Evolutionary conservation across 2,888 invertebrate genomes (phyloP).

Genomic region (Macrosoma leucophasiata): DNA sequence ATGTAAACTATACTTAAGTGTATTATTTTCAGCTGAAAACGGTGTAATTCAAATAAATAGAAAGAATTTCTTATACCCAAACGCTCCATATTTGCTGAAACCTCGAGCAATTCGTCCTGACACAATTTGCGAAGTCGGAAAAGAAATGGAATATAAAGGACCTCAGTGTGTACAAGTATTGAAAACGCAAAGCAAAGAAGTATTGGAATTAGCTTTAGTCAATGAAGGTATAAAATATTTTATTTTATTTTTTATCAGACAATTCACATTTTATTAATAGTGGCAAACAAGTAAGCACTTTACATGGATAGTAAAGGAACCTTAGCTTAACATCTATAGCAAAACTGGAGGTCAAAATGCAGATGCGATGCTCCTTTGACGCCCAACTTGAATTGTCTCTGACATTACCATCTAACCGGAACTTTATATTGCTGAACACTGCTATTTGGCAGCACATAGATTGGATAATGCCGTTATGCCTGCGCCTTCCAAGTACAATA

Average conservation of each 20-base stretch:
- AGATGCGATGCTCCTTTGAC: too few relatives aligned
- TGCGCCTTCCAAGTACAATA: too few relatives aligned
- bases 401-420: too few relatives aligned
- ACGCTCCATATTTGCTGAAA: constrained; percentile 73
- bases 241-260: neutral
- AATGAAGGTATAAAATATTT: constrained; percentile 72
- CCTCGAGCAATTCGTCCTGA: constrained; percentile 52
- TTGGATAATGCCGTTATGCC: too few relatives aligned
- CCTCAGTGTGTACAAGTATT: constrained; percentile 75
- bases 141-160: constrained; percentile 43
- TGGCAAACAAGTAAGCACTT: too few relatives aligned
- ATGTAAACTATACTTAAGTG: too few relatives aligned
- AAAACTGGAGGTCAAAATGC: too few relatives aligned
- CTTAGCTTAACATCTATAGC: too few relatives aligned
- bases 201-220: constrained; percentile 75
- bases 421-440: too few relatives aligned
- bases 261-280: neutral
- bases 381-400: too few relatives aligned
- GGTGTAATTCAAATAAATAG: constrained; percentile 74
- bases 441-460: too few relatives aligned
- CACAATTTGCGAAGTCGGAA: constrained; percentile 51
- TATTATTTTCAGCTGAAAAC: constrained; percentile 41
- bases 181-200: constrained; percentile 59
- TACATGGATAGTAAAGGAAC: too few relatives aligned
- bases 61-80: constrained; percentile 76